phyloP scores from a whole-genome alignment of 2,797 vertebrate genomes.

The Pampus argenteus region DNA sequence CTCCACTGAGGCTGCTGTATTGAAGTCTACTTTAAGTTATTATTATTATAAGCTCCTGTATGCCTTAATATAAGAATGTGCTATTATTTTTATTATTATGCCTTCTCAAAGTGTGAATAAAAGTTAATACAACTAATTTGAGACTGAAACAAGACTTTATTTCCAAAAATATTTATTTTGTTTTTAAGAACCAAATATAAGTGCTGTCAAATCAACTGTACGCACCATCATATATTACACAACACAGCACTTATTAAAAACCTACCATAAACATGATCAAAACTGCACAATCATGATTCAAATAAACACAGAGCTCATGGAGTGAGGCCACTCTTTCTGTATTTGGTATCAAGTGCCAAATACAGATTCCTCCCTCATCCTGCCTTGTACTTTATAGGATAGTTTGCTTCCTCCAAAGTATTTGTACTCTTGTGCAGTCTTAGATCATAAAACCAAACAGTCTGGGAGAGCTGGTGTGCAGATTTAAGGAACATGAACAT shows the following conservation, averaged over 20 bases:
- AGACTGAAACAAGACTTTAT: conserved; percentile 8
- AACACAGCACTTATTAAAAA: conserved; percentile 14
- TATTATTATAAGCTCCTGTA: neutral
- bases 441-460: neutral
- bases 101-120: neutral
- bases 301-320: neutral
- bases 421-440: neutral
- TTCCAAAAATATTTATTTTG: conserved; percentile 62
- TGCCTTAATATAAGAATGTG: conserved; percentile 18
- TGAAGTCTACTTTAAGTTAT: conserved; percentile 10
- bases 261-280: neutral
- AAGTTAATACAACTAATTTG: conserved; percentile 24
- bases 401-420: neutral
- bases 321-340: neutral
- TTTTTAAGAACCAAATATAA: conserved; percentile 10
- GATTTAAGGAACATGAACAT: neutral
- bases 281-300: neutral
- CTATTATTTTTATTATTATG: neutral
- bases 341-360: no score
- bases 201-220: neutral
- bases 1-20: neutral
- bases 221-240: neutral
- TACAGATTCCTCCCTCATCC: neutral
- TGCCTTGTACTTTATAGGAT: neutral
- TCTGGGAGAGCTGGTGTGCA: neutral